Base-by-base conservation (phyloP, 2,888 invertebrate genomes). In the Colostygia pectinataria region DNA sequence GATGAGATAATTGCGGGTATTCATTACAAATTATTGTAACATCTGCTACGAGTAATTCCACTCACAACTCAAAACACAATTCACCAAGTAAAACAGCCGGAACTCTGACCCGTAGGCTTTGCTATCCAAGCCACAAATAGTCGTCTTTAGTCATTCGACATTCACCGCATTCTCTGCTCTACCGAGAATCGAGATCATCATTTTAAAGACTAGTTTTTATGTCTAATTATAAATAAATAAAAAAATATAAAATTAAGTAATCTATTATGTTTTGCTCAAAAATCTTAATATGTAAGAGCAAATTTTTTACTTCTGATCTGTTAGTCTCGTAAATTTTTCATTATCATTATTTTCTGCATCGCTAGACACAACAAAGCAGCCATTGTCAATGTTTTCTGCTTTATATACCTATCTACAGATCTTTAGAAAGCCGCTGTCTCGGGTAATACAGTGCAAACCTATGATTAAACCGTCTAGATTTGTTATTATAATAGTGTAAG, bases 51-150 rank as follows among this genome's bases (percentile, higher is more conserved):
- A 15, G 15, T 15, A 31, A 15, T 20, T 32, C 31, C 9, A 27
- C 43, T 9, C 24, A 38, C n/a, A n/a, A n/a, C n/a, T n/a, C n/a
- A n/a, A n/a, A n/a, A n/a, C n/a, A n/a, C n/a, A n/a, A 18, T 4
- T 18, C 23, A 40, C 39, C 1, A 0, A 38, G 9, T 8, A n/a
- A 23, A 13, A n/a, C 39, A 68, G 61, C 63, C 72, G 70, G 72
- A 71, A 68, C 68, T 58, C 32, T 66, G 67, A 62, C 66, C 61
- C 56, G 57, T 52, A 53, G 43, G 51, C 51, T 60, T 60, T 50
- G 59, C 59, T 71, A 71, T 72, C 66, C 58, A 45, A 57, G 55
- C 54, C 53, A 59, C 56, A 41, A 59, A 53, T 53, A 6, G 6
- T 20, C 61, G 40, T 50, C 46, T 54, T 63, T 56, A 58, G 63